phyloP scores from a whole-genome alignment of 2,113 vertebrate genomes.

The Circaetus cinerascens region DNA sequence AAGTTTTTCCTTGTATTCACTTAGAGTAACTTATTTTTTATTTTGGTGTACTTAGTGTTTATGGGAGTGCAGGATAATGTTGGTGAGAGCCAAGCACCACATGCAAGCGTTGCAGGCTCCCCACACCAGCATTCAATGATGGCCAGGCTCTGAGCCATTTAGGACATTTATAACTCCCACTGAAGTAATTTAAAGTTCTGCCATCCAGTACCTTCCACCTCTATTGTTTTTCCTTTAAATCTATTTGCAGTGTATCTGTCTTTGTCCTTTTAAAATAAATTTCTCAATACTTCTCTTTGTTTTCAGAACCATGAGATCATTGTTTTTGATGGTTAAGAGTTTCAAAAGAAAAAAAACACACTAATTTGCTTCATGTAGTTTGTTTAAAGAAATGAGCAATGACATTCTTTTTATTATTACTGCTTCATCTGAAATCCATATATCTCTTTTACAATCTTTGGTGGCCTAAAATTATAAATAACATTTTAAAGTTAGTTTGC shows the following conservation, averaged over 20 bases:
- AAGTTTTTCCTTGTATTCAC: background rate
- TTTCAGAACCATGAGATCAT: constrained; percentile 22
- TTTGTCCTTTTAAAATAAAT: constrained; percentile 10
- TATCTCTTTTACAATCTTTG: background rate
- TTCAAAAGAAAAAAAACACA: background rate
- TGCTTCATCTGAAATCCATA: background rate
- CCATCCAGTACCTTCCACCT: background rate
- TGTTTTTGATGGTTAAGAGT: constrained; percentile 3
- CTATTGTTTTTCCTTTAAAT: background rate
- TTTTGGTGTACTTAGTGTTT: background rate
- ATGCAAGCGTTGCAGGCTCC: background rate
- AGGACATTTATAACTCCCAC: background rate
- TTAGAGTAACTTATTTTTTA: background rate
- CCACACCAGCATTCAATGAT: background rate
- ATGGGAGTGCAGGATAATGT: background rate
- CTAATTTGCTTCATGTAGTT: background rate
- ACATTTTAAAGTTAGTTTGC: background rate
- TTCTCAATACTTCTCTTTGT: background rate
- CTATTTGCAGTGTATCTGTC: background rate
- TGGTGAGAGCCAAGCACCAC: background rate
- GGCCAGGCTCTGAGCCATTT: background rate
- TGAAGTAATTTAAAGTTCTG: background rate
- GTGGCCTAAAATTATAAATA: background rate
- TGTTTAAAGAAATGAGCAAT: constrained; percentile 9
- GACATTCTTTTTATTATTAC: background rate